Evolutionary conservation across 1,140 invertebrate genomes (phyloP).

Genomic region (Acromyrmex heyeri): DNA sequence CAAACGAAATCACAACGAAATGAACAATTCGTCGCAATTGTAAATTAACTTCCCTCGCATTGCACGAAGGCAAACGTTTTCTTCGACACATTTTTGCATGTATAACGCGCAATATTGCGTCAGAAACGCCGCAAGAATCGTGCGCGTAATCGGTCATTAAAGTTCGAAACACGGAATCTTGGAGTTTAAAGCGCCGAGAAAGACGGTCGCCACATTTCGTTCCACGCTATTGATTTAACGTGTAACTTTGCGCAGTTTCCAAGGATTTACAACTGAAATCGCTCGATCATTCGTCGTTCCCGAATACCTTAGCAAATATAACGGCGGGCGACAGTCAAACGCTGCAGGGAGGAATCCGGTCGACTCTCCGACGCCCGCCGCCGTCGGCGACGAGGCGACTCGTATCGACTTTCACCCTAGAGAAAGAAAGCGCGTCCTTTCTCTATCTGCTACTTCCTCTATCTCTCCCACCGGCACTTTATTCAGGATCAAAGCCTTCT

Average conservation of each 20-base stretch:
- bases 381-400: conserved; percentile 60
- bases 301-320: conserved; percentile 48
- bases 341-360: neutral
- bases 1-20: neutral
- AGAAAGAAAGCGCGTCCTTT: conserved; percentile 47
- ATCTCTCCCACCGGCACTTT: conserved; percentile 43
- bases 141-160: neutral
- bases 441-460: conserved; percentile 53
- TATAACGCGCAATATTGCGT: neutral
- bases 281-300: conserved; percentile 18
- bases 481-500: conserved; percentile 60
- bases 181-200: neutral
- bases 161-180: conserved; percentile 15
- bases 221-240: conserved; percentile 41
- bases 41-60: neutral
- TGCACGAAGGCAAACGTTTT: neutral
- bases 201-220: conserved; percentile 4
- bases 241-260: conserved; percentile 20
- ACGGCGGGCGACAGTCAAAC: conserved; percentile 27
- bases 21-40: neutral
- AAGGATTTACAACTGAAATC: conserved; percentile 33
- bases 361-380: conserved; percentile 25
- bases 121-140: neutral
- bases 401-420: conserved; percentile 60
- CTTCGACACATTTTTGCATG: conserved; percentile 2